A percentile compares a stretch with the other conserved stretches of the same genome.
phyloP scores from a whole-genome alignment of 2,113 vertebrate genomes.

The Tragelaphus imberbis region DNA sequence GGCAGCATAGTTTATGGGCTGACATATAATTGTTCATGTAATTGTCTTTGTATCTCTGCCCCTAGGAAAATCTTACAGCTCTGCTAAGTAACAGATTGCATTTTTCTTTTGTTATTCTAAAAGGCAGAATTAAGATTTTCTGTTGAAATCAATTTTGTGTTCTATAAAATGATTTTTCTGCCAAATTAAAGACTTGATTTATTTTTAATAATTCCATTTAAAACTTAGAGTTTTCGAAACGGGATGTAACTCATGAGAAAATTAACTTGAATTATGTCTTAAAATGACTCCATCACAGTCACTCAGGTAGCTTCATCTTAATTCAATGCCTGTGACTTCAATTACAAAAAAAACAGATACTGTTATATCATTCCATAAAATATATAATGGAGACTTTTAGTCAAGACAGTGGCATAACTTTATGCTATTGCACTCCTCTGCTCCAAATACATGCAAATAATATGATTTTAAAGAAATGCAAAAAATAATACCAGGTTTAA shows the following conservation, averaged over 20 bases:
- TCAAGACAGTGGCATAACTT: background rate
- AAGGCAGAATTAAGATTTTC: background rate
- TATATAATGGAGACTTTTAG: background rate
- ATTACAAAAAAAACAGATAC: background rate
- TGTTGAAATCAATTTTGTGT: conserved; percentile 3
- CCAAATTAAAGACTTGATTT: conserved; percentile 11
- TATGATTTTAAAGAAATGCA: background rate
- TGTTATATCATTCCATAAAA: background rate
- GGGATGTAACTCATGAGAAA: background rate
- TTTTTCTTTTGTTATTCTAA: conserved; percentile 16
- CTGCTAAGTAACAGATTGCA: background rate
- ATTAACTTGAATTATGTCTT: background rate
- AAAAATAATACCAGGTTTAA: background rate
- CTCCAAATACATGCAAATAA: background rate
- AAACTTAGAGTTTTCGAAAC: background rate
- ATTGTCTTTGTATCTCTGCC: conserved; percentile 4
- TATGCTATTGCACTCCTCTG: background rate
- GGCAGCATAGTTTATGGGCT: background rate
- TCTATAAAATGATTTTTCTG: conserved; percentile 12
- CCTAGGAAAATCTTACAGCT: background rate
- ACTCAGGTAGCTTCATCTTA: background rate
- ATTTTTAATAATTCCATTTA: conserved; percentile 1
- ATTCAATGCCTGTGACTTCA: background rate
- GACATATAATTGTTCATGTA: background rate
- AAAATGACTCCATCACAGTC: background rate